Percentiles rank a stretch among this genome's conserved stretches.
Conservation (phyloP, 2,888 invertebrate species). For the Uropetala carovei region DNA sequence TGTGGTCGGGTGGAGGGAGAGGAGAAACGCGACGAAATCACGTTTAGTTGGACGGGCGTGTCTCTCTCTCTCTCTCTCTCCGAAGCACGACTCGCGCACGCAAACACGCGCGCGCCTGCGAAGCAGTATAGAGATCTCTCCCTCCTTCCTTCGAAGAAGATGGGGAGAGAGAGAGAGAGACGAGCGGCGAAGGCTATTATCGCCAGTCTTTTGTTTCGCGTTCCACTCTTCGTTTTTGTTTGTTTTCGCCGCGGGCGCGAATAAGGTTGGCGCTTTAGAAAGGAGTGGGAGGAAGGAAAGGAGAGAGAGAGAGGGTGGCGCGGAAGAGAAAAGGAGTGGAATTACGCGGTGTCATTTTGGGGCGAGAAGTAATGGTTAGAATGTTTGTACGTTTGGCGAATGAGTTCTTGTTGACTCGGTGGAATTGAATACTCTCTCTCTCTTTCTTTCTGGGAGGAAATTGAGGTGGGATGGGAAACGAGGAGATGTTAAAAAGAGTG, state of each 20-base stretch:
- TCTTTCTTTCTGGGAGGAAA: too few relatives aligned
- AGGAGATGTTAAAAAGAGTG: too few relatives aligned
- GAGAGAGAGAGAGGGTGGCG: neutral
- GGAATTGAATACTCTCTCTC: too few relatives aligned
- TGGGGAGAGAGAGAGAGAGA: neutral
- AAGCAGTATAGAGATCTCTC: neutral
- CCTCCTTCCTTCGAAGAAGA: neutral
- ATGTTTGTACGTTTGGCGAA: too few relatives aligned
- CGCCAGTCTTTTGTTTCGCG: neutral
- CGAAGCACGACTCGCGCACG: too few relatives aligned
- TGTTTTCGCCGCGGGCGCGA: neutral
- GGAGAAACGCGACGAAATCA: neutral
- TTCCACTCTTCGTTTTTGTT: neutral
- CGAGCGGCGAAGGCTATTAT: neutral
- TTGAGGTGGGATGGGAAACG: too few relatives aligned
- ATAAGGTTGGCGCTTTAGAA: neutral
- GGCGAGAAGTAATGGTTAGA: too few relatives aligned
- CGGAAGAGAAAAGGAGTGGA: neutral
- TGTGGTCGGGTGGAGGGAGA: too few relatives aligned
- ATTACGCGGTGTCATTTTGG: too few relatives aligned
- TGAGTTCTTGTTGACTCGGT: too few relatives aligned
- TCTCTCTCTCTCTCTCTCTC: neutral
- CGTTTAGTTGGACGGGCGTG: conserved; percentile 10
- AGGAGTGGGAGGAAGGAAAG: neutral
- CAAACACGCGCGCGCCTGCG: neutral